Base-by-base conservation (phyloP, 2,113 vertebrate genomes). In the Eurypyga helias region DNA sequence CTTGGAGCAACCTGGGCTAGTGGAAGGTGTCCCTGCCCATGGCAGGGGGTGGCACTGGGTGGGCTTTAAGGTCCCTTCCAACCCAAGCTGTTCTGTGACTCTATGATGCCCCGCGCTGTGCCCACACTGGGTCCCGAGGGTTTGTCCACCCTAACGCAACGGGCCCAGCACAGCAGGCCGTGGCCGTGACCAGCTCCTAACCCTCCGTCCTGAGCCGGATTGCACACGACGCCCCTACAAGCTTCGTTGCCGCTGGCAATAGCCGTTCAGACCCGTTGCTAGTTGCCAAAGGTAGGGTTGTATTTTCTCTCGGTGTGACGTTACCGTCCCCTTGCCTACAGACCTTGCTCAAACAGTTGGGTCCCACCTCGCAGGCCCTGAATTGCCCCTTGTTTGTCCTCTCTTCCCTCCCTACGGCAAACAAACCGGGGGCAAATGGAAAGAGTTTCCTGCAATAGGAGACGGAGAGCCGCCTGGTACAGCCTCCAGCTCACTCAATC, bases 161-260 rank as follows among this genome's bases (percentile, higher is more conserved):
- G 77, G 26, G 49, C 29, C 55, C 38, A 64, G 45, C 60, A 23
- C 41, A 70, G 61, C 65, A 18, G 10, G 89, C 51, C 21, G 54
- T 3, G 29, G 10, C 5, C 8, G 2, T 3, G 23, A 9, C 60
- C 46, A 28, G 4, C 23, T 43, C 69, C 55, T 65, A 43, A n/a
- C 8, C 21, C 62, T 45, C 36, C 13, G 11, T 6, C n/a, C 52
- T 5, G 20, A 78, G 65, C 83, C 20, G 51, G 7, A 38, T 1
- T 5, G 29, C 46, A 34, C 54, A 17, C 16, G 24, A 2, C 0
- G 0, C 9, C 83, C 58, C 81, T n/a, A 10, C 10, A n/a, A 65
- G 25, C 17, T 17, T 1, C 0, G 0, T 31, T 6, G 15, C 4
- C 7, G 21, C 69, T 6, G 5, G 3, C 67, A 26, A 4, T 0